These are phyloP conservation scores for Flabesymbios commensalis DNA, from an alignment of 2,888 invertebrate species.

Conservation along the genomic window DNA sequence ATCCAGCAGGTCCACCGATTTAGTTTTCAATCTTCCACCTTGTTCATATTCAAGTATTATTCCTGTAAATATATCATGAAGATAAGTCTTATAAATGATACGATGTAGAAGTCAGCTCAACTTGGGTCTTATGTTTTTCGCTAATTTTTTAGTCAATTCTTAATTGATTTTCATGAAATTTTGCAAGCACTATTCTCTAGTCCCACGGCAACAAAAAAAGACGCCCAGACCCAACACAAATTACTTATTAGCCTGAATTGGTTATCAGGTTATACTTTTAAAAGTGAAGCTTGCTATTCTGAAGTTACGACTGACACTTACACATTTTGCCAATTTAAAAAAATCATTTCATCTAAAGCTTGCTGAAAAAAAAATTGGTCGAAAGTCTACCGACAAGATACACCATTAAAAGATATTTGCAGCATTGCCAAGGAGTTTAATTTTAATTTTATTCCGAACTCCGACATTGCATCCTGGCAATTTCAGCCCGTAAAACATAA, in stretches of 20 bases:
- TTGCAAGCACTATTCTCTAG: too few relatives aligned
- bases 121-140: too few relatives aligned
- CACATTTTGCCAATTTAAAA: background rate
- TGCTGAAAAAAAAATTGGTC: background rate
- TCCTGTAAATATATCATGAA: slow-evolving; percentile 41
- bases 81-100: too few relatives aligned
- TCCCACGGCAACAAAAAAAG: too few relatives aligned
- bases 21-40: slow-evolving; percentile 59
- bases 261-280: too few relatives aligned
- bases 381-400: background rate
- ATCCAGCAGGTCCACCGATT: slow-evolving; percentile 60
- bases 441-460: too few relatives aligned
- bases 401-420: background rate
- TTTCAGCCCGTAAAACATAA: too few relatives aligned
- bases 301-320: background rate
- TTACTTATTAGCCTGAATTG: background rate
- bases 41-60: slow-evolving; percentile 62
- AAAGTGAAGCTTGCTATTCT: background rate
- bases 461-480: too few relatives aligned
- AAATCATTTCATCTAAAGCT: background rate
- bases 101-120: too few relatives aligned
- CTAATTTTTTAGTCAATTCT: too few relatives aligned
- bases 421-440: too few relatives aligned
- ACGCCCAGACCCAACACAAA: background rate
- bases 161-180: too few relatives aligned